Evolutionary conservation across 2,113 vertebrate genomes (phyloP), one percentile per base, ranked within the genome.

Genomic region (Mandrillus leucophaeus): DNA sequence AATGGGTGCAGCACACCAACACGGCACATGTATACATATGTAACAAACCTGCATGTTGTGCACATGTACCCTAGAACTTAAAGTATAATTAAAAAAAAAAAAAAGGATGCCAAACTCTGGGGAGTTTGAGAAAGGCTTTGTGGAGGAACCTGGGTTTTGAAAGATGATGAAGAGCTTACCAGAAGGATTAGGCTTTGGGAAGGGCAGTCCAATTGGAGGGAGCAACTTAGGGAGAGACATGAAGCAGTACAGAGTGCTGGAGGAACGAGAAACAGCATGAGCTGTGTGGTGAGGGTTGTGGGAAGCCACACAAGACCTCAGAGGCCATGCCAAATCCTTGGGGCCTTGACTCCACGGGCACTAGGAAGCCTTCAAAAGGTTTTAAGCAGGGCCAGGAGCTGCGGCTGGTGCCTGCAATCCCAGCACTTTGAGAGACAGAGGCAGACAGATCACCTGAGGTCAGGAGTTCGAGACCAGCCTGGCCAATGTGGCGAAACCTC

Each of bases 41-140:
- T 55, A 55, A 55, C 52, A 55, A 55, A 55, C 52, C 52, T 55
- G 17, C 52, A 55, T 55, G 52, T 55, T 55, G 52, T 55, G 18
- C 52, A 55, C 52, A 55, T 20, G 18, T 55, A 55, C 18, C 52
- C 52, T 55, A 55, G 52, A 55, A 55, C 52, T 55, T 55, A 55
- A 55, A 55, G 52, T 55, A 2, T 55, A 52, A 48, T 48, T 4
- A 25, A 59, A 25, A 59, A 59, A 61, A 30, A 64, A 64, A 30
- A 27, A 70, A 68, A 81, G 35, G 35, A n/a, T 86, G 11, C 45
- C 91, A 52, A 92, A 52, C 32, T 92, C 48, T 43, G 12, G 50
- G 48, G 70, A 68, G 22, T 61, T 82, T 48, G 64, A 93, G 57
- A 88, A 90, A 93, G 82, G 68, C 59, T 86, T 96, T 84, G 50